Evolutionary conservation across 2,888 invertebrate genomes (phyloP).

Genomic region (Philopedon plagiatum): DNA sequence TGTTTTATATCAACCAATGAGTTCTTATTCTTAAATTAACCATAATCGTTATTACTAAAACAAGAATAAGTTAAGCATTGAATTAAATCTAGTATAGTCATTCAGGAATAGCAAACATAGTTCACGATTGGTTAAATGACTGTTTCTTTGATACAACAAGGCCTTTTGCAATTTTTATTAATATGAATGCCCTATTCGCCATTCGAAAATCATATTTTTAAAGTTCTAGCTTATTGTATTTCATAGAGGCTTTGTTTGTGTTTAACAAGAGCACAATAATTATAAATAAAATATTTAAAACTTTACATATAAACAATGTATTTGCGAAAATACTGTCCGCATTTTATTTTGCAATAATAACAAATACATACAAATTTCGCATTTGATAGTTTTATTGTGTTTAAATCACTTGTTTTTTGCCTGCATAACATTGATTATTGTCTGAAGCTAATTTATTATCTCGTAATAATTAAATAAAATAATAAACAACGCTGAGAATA

Average conservation of each 20-base stretch:
- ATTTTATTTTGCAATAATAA: background rate
- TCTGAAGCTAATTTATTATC: background rate
- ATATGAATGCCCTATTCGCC: too few species aligned
- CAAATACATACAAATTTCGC: background rate
- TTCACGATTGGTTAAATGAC: too few species aligned
- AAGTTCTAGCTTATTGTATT: background rate
- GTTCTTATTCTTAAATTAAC: too few species aligned
- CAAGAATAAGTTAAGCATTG: too few species aligned
- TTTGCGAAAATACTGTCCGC: background rate
- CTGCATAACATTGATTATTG: background rate
- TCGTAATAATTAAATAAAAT: background rate
- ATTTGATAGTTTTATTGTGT: background rate
- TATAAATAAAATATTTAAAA: background rate
- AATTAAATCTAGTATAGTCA: too few species aligned
- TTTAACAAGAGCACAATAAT: background rate
- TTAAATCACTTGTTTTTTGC: slow-evolving; percentile 1
- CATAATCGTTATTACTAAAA: too few species aligned
- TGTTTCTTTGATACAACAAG: too few species aligned
- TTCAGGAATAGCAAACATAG: too few species aligned
- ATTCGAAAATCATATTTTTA: too few species aligned
- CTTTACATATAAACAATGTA: background rate
- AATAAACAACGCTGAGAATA: background rate
- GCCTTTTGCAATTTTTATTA: too few species aligned
- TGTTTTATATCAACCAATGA: too few species aligned
- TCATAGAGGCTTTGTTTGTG: background rate